Conservation (phyloP, 2,797 vertebrate species). For the Taeniopygia guttata region DNA sequence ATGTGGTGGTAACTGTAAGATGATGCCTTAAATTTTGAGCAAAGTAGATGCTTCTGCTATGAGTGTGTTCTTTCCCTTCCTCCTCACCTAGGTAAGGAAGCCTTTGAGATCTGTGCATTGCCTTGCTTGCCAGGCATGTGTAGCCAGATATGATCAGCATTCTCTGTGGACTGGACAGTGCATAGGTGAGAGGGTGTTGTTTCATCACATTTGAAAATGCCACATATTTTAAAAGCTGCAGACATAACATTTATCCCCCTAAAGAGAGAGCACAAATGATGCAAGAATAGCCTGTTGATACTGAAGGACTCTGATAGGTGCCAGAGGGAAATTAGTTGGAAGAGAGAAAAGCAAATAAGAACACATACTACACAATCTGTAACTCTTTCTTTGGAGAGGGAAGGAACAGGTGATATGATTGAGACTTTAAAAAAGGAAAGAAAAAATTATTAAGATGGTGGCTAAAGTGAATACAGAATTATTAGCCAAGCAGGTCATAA, state of each 20-base stretch:
- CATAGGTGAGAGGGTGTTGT: slow-evolving; percentile 77
- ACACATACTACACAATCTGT: neutral
- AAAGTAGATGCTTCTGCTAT: neutral
- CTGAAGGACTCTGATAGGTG: neutral
- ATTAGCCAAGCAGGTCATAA: neutral
- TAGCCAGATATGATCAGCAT: slow-evolving; percentile 93
- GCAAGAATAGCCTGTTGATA: neutral
- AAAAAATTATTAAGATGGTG: neutral
- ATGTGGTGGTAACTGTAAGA: neutral
- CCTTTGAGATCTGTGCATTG: slow-evolving; percentile 89
- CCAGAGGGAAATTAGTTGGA: neutral
- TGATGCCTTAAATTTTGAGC: neutral
- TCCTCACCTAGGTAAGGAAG: slow-evolving; percentile 83
- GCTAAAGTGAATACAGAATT: neutral
- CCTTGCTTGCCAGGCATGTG: slow-evolving; percentile 84
- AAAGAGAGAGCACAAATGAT: neutral
- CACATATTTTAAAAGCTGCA: neutral
- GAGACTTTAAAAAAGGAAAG: neutral
- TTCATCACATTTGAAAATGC: neutral
- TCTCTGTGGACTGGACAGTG: slow-evolving; percentile 90
- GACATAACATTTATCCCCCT: neutral
- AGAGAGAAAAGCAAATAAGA: neutral
- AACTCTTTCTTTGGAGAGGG: neutral
- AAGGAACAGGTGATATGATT: neutral
- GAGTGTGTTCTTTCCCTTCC: neutral